These are phyloP conservation scores for Hybognathus amarus DNA, from an alignment of 2,797 vertebrate genomes.

Conservation along the genomic window DNA sequence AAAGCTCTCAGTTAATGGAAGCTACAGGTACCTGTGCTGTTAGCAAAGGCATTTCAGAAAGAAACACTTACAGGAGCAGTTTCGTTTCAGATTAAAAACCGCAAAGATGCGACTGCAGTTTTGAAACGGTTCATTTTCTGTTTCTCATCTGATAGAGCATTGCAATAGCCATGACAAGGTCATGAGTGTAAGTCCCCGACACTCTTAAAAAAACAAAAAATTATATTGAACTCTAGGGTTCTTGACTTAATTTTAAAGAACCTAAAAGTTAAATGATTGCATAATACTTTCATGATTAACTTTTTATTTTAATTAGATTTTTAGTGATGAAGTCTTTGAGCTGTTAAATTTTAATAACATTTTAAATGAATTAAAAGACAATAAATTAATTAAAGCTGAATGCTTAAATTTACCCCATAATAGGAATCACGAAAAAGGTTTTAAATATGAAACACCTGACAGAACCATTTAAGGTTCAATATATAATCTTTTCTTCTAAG, in stretches of 20 bases:
- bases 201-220: not conserved
- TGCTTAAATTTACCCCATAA: not conserved
- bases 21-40: slow-evolving; percentile 81
- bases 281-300: not conserved
- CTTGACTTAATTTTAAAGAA: not conserved
- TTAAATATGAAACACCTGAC: not conserved
- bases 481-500: not conserved
- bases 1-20: slow-evolving; percentile 90
- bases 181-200: not conserved
- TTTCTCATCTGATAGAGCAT: not conserved
- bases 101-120: not conserved
- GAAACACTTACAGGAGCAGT: not conserved
- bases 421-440: too few species aligned
- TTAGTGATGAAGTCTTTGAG: not conserved
- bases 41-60: slow-evolving; percentile 36
- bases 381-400: not conserved
- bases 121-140: not conserved
- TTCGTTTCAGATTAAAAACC: not conserved
- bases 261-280: too few species aligned
- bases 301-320: not conserved
- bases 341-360: not conserved
- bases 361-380: not conserved
- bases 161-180: not conserved
- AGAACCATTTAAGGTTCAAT: not conserved
- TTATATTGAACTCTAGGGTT: not conserved